These are phyloP conservation scores for Pseudomyrmex dendroicus DNA, from an alignment of 1,140 invertebrate genomes.

Conservation along the genomic window DNA sequence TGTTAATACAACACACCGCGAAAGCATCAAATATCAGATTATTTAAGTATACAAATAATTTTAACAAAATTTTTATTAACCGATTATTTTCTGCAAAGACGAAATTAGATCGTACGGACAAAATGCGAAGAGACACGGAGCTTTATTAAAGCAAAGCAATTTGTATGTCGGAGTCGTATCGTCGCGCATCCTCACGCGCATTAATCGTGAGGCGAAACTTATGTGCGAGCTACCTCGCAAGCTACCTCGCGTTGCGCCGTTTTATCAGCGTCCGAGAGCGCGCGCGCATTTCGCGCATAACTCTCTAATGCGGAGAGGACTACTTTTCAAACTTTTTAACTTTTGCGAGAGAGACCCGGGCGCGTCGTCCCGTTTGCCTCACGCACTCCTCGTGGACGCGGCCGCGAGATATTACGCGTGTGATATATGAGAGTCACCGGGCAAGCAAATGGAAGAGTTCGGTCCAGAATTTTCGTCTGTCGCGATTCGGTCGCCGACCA, in stretches of 20 bases:
- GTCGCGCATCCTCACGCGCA: slow-evolving; percentile 39
- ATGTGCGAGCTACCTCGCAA: slow-evolving; percentile 63
- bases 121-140: background rate
- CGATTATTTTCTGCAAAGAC: slow-evolving; percentile 2
- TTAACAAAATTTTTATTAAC: background rate
- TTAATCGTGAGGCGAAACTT: slow-evolving; percentile 50
- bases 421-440: slow-evolving; percentile 67
- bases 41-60: background rate
- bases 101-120: background rate
- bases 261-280: slow-evolving; percentile 74
- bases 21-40: too few relatives aligned
- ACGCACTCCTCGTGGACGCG: slow-evolving; percentile 32
- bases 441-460: slow-evolving; percentile 56
- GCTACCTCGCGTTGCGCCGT: slow-evolving; percentile 62
- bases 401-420: slow-evolving; percentile 51
- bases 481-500: slow-evolving; percentile 61
- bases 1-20: too few relatives aligned
- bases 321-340: slow-evolving; percentile 79
- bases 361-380: slow-evolving; percentile 26
- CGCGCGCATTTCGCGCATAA: slow-evolving; percentile 71
- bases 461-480: slow-evolving; percentile 70
- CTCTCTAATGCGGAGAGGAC: slow-evolving; percentile 68
- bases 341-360: slow-evolving; percentile 21
- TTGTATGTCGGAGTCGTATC: slow-evolving; percentile 46
- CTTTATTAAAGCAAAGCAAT: slow-evolving; percentile 45